Evolutionary conservation across 2,888 invertebrate genomes (phyloP), one percentile per base, ranked within the genome.

Genomic region (Troides oblongomaculatus): DNA sequence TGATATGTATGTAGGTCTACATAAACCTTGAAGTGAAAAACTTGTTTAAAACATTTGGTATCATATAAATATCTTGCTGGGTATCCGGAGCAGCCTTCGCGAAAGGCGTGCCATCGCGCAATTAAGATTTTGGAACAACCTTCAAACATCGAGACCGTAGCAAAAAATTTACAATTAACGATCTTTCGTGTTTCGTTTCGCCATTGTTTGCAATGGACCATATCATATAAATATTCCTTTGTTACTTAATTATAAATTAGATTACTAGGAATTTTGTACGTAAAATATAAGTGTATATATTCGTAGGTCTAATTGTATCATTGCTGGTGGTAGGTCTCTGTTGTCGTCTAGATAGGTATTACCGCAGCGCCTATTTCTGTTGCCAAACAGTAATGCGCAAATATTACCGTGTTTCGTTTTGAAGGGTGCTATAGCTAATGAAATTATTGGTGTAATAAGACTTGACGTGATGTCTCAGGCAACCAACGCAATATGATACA

Each of bases 41-140:
- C 62, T 21, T n/a, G 46, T 46, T 62, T 21, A 30, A 21, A 46
- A 61, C 50, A 66, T 61, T 61, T 61, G 12, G 36, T 66, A 39
- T 60, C 17, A 61, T 53, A 10, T 30, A 56, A 46, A 57, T 64
- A 64, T 64, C 61, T 64, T 56, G n/a, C 25, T 39, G 46, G 56
- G 43, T 30, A 53, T 50, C 46, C 64, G 53, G 39, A 56, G 56
- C 71, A 74, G 73, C 66, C 68, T 74, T 78, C 76, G 71, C 73
- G 72, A 71, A 69, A 69, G 71, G 75, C 75, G 76, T 76, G 76
- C 76, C 75, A 73, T 74, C 72, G 73, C 71, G 71, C 78, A 80
- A 80, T 80, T 79, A 77, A 79, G 77, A 77, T 75, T 75, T 78
- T 78, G 71, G 72, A 64, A 69, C 76, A 76, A 76, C 80, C 79